Percentiles rank a stretch among this genome's conserved stretches.
phyloP scores from a whole-genome alignment of 1,140 invertebrate species.

The Cydia strobilella region DNA sequence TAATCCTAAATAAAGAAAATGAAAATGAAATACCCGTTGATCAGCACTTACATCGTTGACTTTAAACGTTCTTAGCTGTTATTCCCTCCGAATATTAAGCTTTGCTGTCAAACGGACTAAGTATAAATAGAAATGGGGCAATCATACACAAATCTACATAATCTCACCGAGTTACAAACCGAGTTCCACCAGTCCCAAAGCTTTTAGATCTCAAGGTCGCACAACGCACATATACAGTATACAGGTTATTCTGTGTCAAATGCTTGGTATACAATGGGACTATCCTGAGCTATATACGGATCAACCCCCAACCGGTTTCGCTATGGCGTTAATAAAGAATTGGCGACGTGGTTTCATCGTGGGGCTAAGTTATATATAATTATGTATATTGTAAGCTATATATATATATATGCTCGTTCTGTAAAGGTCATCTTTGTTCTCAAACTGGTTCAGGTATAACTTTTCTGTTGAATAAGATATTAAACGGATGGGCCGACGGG shows the following conservation, averaged over 20 bases:
- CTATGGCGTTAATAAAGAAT: constrained; percentile 5
- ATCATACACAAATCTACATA: too few relatives aligned
- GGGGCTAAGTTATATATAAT: neutral
- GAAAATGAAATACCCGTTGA: too few relatives aligned
- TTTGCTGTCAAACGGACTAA: neutral
- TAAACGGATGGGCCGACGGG: neutral
- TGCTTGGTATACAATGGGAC: neutral
- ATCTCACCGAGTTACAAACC: too few relatives aligned
- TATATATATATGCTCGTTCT: neutral
- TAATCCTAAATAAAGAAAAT: too few relatives aligned
- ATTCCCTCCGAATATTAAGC: neutral
- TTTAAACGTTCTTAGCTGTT: neutral
- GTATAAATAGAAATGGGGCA: too few relatives aligned
- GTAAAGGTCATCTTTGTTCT: constrained; percentile 13
- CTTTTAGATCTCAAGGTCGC: too few relatives aligned
- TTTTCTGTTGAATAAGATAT: neutral
- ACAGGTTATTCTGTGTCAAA: too few relatives aligned
- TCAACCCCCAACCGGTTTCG: neutral
- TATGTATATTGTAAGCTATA: neutral
- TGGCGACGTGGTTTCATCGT: neutral
- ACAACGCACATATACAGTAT: too few relatives aligned
- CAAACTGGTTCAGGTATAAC: neutral
- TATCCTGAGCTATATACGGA: neutral
- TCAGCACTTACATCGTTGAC: neutral
- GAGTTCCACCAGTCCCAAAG: too few relatives aligned